Base-by-base conservation (phyloP, 2,888 invertebrate species). In the Lepidochrysops patricia region DNA sequence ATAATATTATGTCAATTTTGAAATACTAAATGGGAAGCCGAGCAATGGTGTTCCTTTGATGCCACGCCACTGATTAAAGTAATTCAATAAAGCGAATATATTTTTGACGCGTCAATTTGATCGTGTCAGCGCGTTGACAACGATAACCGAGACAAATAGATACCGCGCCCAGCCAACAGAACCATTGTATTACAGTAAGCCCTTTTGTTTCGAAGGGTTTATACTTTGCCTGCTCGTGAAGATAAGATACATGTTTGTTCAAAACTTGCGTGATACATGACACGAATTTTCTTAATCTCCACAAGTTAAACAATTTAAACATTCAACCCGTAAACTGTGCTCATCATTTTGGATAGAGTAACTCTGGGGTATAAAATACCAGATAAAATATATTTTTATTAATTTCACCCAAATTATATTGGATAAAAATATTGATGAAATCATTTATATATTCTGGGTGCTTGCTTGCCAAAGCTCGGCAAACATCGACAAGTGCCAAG, bases 191-290 rank as follows among this genome's bases (percentile, higher is more conserved):
- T 43, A 23, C 19, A 37, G 15, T 37, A 43, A 43, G 43, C 19
- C 19, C 43, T 43, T 43, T 43, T 43, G 43, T 43, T 43, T 43
- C 43, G 23, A 43, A 43, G 43, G 19, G 43, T 43, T 43, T 19
- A 19, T 43, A 43, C 43, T 43, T 43, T 43, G 43, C 43, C 43
- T 43, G 43, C 43, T 43, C 43, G 43, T 43, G 19, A 19, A 43
- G 43, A 43, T 43, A 43, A 43, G 43, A 43, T 43, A 19, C 19
- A 19, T 19, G 37, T 37, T 37, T 9, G 43, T 43, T 23, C 7
- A 1, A 12, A 43, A 43, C 43, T 43, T 19, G 43, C 19, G 37
- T 43, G 19, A 43, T 43, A 43, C 19, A 43, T 23, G 43, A 43
- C 43, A 19, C 43, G 43, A 43, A 23, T 43, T 43, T 43, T 43